Conservation (phyloP, 2,113 vertebrate species). For the Condylura cristata region DNA sequence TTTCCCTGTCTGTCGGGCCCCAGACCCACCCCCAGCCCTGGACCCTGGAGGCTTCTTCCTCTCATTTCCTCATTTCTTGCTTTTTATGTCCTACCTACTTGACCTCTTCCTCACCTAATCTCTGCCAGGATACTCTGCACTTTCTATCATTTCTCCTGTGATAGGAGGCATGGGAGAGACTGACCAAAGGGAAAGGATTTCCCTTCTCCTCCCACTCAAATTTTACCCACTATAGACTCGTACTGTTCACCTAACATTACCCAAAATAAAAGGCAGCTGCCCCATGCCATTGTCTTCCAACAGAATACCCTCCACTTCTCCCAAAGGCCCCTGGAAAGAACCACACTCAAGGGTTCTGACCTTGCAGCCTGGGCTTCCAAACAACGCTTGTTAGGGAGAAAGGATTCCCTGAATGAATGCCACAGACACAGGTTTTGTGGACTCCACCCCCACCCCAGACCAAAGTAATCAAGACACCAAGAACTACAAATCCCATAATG, state of each 20-base stretch:
- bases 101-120: neutral
- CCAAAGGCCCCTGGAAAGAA: neutral
- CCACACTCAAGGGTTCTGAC: neutral
- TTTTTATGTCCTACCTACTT: neutral
- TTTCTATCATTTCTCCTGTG: neutral
- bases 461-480: no score
- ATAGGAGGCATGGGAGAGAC: neutral
- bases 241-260: neutral
- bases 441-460: no score
- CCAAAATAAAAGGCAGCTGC: neutral
- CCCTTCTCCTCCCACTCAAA: neutral
- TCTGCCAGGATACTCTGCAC: neutral
- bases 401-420: no score
- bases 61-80: no score
- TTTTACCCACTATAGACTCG: neutral
- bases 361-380: neutral
- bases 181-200: neutral
- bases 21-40: rapidly evolving
- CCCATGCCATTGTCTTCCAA: neutral
- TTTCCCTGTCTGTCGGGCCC: no score
- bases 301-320: neutral
- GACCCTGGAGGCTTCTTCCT: neutral
- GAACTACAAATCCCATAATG: no score
- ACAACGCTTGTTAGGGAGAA: no score
- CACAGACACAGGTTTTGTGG: no score